Evolutionary conservation across 2,888 invertebrate genomes (phyloP).

Genomic region (Villa cingulata): DNA sequence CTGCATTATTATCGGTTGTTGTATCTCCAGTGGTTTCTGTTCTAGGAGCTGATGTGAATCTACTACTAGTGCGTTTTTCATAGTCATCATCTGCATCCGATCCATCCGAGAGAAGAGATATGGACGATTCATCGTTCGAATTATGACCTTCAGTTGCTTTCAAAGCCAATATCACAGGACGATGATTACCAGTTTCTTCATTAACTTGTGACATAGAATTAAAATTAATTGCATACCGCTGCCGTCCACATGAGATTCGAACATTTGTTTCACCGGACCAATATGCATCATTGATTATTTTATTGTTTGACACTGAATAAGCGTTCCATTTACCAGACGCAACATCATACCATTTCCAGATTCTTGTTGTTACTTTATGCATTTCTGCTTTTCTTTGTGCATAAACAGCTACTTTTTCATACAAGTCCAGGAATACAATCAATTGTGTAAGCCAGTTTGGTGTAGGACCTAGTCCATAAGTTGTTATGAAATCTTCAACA

Average conservation of each 20-base stretch:
- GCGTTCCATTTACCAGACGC: slow-evolving; percentile 67
- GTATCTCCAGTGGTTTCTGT: neutral
- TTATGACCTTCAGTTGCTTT: slow-evolving; percentile 26
- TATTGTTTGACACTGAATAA: slow-evolving; percentile 58
- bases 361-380: slow-evolving; percentile 44
- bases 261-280: slow-evolving; percentile 54
- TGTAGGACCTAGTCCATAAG: slow-evolving; percentile 25
- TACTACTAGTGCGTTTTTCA: slow-evolving; percentile 14
- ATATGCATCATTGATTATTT: slow-evolving; percentile 64
- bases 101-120: neutral
- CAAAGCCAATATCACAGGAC: slow-evolving; percentile 59
- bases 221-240: slow-evolving; percentile 64
- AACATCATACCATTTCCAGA: slow-evolving; percentile 76
- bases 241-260: slow-evolving; percentile 56
- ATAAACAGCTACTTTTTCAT: slow-evolving; percentile 59
- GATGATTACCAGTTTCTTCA: slow-evolving; percentile 68
- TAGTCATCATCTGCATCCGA: slow-evolving; percentile 11
- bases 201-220: slow-evolving; percentile 70
- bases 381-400: slow-evolving; percentile 51
- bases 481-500: neutral
- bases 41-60: neutral
- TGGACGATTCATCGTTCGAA: neutral
- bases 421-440: slow-evolving; percentile 57
- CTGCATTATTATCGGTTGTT: neutral
- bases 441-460: slow-evolving; percentile 66